Conservation (phyloP, 2,888 invertebrate genomes). For the Melanophora roralis region DNA sequence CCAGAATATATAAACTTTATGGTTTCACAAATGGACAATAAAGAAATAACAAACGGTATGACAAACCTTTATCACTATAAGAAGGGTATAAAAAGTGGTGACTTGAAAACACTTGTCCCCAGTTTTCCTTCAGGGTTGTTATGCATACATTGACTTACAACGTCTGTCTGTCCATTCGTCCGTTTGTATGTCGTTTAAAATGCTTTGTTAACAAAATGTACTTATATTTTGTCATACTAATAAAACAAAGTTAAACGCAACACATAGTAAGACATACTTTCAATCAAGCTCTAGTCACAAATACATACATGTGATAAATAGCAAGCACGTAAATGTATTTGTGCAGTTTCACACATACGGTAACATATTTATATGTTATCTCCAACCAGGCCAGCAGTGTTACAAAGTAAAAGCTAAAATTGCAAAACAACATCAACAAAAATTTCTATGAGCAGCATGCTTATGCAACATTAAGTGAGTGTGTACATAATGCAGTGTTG, state of each 20-base stretch:
- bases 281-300: background rate
- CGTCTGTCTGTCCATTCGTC: background rate
- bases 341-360: too few relatives aligned
- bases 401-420: conserved; percentile 35
- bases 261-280: conserved; percentile 2
- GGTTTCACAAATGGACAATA: too few relatives aligned
- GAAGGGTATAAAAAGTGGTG: too few relatives aligned
- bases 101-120: too few relatives aligned
- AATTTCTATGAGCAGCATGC: conserved; percentile 8
- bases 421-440: conserved; percentile 12
- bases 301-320: too few relatives aligned
- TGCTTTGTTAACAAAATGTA: background rate
- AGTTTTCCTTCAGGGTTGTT: background rate
- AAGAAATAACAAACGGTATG: too few relatives aligned
- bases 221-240: conserved; percentile 20
- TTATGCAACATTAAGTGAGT: background rate
- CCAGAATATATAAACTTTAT: too few relatives aligned
- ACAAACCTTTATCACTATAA: too few relatives aligned
- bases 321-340: too few relatives aligned
- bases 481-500: too few relatives aligned
- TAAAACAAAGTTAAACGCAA: background rate
- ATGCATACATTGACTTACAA: background rate
- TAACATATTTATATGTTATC: conserved; percentile 27
- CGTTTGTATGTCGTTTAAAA: background rate
- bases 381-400: conserved; percentile 60